Evolutionary conservation across 2,888 invertebrate species (phyloP).

Genomic region (Microctonus aethiopoides): DNA sequence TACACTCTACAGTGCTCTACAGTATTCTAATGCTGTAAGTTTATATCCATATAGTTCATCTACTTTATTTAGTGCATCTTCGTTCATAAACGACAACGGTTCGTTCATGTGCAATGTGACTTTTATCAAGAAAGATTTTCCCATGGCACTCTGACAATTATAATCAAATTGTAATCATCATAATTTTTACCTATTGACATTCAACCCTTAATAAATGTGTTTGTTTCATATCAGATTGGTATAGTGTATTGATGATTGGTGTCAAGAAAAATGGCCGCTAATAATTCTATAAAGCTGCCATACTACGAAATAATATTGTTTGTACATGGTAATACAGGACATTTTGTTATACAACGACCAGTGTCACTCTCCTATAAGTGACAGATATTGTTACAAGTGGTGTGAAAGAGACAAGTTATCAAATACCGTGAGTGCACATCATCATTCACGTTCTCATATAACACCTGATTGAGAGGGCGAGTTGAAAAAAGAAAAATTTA

Average conservation of each 20-base stretch:
- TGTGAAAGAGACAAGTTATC: not conserved
- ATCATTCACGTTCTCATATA: not conserved
- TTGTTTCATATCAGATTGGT: not conserved
- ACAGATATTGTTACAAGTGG: not conserved
- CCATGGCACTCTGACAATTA: not conserved
- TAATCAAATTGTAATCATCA: not conserved
- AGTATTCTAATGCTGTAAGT: too few species aligned
- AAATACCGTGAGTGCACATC: not conserved
- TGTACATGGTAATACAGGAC: not conserved
- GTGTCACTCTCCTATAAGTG: not conserved
- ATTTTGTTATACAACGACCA: not conserved
- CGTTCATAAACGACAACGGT: not conserved
- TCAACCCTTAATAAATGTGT: constrained; percentile 8
- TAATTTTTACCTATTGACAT: not conserved
- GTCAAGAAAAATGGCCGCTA: constrained; percentile 58
- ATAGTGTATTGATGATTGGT: constrained; percentile 5
- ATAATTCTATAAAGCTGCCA: constrained; percentile 50
- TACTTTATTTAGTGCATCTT: not conserved
- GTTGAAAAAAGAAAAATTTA: not conserved
- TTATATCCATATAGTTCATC: not conserved
- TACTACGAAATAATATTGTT: constrained; percentile 1
- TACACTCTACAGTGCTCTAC: too few species aligned
- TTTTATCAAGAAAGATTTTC: not conserved
- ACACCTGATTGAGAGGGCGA: not conserved
- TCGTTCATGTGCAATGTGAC: not conserved